Conservation (phyloP, 2,113 vertebrate species). For the Alexandromys fortis region DNA sequence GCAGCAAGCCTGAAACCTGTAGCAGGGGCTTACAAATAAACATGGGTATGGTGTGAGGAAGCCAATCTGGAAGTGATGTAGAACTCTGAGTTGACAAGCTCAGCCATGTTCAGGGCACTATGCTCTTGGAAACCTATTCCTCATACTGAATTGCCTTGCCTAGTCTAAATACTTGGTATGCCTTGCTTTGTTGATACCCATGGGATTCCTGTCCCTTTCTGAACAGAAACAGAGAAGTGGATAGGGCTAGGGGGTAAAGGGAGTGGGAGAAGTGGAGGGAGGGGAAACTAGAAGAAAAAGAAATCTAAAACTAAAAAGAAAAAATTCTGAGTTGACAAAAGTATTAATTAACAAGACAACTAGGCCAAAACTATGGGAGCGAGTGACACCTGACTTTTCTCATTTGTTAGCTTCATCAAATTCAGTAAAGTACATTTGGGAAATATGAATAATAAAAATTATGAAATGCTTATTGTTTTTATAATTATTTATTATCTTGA, state of each 20-base stretch:
- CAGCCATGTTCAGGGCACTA: no score
- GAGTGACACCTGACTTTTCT: not conserved
- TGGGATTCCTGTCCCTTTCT: no score
- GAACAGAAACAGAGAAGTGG: no score
- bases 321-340: not conserved
- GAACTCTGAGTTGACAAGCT: not conserved
- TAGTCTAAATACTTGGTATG: no score
- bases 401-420: not conserved
- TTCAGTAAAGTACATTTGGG: not conserved
- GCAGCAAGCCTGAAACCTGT: not conserved
- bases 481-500: slow-evolving; percentile 2
- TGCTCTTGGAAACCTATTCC: no score
- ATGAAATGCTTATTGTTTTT: not conserved
- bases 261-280: not conserved
- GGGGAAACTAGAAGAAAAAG: not conserved
- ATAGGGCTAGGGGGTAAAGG: no score
- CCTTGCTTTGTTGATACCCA: no score
- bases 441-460: not conserved
- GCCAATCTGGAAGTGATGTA: not conserved
- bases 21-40: not conserved
- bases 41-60: not conserved
- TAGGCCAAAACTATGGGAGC: not conserved
- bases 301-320: not conserved
- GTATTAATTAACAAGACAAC: not conserved
- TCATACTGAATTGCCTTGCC: no score